These are phyloP conservation scores for Hyposoter didymator DNA, from an alignment of 2,888 invertebrate genomes.

Conservation along the genomic window DNA sequence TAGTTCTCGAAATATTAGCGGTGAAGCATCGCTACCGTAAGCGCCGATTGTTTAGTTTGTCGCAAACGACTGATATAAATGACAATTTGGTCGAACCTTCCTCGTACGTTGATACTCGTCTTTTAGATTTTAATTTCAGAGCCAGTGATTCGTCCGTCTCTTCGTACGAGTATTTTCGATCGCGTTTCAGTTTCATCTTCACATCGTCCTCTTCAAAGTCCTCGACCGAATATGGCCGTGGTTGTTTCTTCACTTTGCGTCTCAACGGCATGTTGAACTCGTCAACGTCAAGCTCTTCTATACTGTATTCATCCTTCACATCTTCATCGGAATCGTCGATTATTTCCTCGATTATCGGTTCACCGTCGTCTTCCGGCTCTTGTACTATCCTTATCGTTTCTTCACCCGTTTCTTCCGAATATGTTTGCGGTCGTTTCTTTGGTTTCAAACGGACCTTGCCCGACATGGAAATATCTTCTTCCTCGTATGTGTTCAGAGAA, in stretches of 20 bases:
- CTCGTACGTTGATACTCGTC: conserved; percentile 88
- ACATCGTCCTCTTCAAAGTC: conserved; percentile 85
- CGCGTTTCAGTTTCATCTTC: conserved; percentile 82
- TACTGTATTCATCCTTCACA: conserved; percentile 85
- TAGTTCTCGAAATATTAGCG: conserved; percentile 57
- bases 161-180: conserved; percentile 84
- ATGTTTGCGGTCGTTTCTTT: conserved; percentile 90
- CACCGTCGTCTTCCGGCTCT: conserved; percentile 88
- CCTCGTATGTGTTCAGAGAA: conserved; percentile 93
- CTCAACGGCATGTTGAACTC: conserved; percentile 82
- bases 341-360: conserved; percentile 87
- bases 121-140: conserved; percentile 89
- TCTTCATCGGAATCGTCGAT: conserved; percentile 88
- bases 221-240: conserved; percentile 85
- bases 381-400: conserved; percentile 89
- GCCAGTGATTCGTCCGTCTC: conserved; percentile 89
- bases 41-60: conserved; percentile 65
- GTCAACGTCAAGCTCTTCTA: conserved; percentile 81
- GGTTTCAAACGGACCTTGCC: conserved; percentile 91
- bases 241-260: conserved; percentile 77
- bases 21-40: conserved; percentile 66
- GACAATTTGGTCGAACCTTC: conserved; percentile 86
- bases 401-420: conserved; percentile 91
- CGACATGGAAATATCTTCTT: conserved; percentile 94
- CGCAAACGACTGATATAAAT: conserved; percentile 40